Conservation (phyloP, 2,797 vertebrate species). For the Morus bassanus region DNA sequence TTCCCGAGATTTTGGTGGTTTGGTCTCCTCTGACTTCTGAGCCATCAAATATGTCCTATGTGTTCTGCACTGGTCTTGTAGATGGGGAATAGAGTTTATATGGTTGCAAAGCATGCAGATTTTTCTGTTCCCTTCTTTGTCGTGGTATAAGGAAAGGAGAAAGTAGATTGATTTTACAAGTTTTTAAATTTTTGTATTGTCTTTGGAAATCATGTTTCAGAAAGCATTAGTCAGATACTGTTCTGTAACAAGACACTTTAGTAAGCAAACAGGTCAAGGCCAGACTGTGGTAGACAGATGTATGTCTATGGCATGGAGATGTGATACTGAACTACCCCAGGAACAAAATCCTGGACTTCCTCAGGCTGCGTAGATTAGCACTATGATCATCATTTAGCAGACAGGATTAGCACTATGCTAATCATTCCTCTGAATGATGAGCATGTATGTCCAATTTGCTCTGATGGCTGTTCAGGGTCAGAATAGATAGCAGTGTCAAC, state of each 20-base stretch:
- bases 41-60: accelerated
- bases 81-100: neutral
- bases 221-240: neutral
- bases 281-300: neutral
- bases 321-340: neutral
- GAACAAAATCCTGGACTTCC: neutral
- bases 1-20: neutral
- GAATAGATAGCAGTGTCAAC: neutral
- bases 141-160: neutral
- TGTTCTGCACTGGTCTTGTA: neutral
- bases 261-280: neutral
- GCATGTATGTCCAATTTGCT: neutral
- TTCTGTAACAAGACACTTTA: neutral
- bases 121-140: neutral
- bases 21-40: neutral
- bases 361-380: neutral
- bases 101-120: too few relatives aligned
- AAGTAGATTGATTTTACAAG: accelerated
- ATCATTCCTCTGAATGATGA: neutral
- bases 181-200: neutral
- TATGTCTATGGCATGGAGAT: accelerated
- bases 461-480: neutral
- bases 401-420: neutral
- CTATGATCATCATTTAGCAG: neutral
- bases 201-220: neutral